Evolutionary conservation across 1,140 invertebrate genomes (phyloP).

Genomic region (Linepithema humile): DNA sequence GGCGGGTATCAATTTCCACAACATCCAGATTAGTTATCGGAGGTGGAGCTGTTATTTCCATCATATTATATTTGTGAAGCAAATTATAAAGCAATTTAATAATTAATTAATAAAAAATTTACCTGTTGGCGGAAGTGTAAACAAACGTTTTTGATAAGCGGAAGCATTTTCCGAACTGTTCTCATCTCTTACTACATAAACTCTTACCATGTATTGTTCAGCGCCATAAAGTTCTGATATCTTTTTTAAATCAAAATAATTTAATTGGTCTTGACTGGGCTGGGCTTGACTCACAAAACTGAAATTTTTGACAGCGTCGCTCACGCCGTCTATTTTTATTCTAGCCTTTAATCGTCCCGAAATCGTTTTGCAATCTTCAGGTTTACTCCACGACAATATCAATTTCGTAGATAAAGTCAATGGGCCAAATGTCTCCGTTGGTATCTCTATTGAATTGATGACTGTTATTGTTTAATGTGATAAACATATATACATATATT

Average conservation of each 20-base stretch:
- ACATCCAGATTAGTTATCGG: conserved; percentile 53
- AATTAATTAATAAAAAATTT: neutral
- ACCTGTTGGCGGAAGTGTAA: conserved; percentile 60
- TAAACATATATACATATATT: neutral
- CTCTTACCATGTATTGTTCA: conserved; percentile 56
- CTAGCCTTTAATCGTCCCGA: conserved; percentile 39
- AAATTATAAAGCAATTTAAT: neutral
- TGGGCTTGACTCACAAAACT: neutral
- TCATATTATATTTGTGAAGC: neutral
- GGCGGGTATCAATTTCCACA: conserved; percentile 48
- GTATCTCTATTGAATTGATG: conserved; percentile 56
- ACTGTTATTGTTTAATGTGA: neutral
- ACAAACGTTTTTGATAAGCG: conserved; percentile 12
- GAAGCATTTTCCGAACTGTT: conserved; percentile 16
- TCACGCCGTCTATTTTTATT: conserved; percentile 56
- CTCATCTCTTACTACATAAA: conserved; percentile 44
- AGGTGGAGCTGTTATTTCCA: conserved; percentile 57
- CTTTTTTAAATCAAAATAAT: neutral
- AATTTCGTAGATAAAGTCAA: conserved; percentile 11
- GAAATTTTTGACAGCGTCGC: conserved; percentile 32
- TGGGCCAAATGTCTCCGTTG: conserved; percentile 25
- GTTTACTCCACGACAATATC: conserved; percentile 53
- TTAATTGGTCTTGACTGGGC: neutral
- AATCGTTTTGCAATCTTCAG: conserved; percentile 60
- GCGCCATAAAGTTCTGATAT: conserved; percentile 18